Evolutionary conservation across 1,140 invertebrate genomes (phyloP), one percentile per base, ranked within the genome.

Genomic region (Drosophila triauraria): DNA sequence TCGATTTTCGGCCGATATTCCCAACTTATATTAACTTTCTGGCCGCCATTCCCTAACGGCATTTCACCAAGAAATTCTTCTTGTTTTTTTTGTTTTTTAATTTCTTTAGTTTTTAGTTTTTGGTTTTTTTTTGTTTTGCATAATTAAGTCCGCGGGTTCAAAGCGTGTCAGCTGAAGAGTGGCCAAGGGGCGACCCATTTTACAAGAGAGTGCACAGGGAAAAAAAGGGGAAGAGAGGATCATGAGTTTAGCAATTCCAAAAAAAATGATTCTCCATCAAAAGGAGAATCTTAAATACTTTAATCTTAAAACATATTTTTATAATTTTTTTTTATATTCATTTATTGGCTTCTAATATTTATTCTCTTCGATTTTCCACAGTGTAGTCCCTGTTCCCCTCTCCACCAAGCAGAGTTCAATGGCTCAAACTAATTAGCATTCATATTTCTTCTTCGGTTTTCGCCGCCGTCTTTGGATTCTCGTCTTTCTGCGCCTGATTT

Each of bases 81-180:
- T n/a, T 10, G 43, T 56, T 68, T 15, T 23, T 32, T 51, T 27
- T 25, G 13, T 13, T 27, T 17, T 25, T 50, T 42, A 40, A 27
- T 23, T 35, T 58, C 8, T 57, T 72, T 53, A 30, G 27, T 17
- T 25, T 51, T 35, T 32, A 13, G 25, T 23, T 17, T 27, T 51
- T 43, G 27, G 17, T 23, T 35, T 58, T 72, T 53, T 58, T 30
- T 44, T 57, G 60, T 69, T 82, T 62, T 67, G 81, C 72, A 78
- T 85, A 85, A 78, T 78, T 78, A 78, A 78, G 56, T 53, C 17
- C 17, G 48, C 74, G 63, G 56, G 75, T 77, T 78, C 50, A 78
- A 77, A 69, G 75, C 74, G 71, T 75, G 71, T 75, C 69, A 71
- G 63, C 25, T n/a, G 32, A 30, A 32, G 50, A 71, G 43, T 59